Conservation (phyloP, 2,888 invertebrate species). For the Meteorus cinctellus region DNA sequence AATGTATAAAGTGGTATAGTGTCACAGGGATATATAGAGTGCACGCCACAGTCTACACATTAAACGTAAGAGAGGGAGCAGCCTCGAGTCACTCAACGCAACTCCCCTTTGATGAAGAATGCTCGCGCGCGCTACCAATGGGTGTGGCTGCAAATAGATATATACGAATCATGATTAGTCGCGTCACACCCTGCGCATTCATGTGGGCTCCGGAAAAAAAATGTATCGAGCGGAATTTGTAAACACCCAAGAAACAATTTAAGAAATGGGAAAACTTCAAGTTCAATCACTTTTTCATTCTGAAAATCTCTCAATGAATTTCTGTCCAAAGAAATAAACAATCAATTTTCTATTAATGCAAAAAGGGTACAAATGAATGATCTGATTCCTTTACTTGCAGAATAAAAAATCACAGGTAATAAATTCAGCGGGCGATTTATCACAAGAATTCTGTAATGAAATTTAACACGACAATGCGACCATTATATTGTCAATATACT, state of each 20-base stretch:
- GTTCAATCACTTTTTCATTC: too few species aligned
- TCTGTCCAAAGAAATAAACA: too few species aligned
- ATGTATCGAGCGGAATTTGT: not conserved
- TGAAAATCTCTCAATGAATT: too few species aligned
- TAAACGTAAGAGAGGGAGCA: not conserved
- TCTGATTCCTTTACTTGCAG: too few species aligned
- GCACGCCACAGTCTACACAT: not conserved
- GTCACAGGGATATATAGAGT: not conserved
- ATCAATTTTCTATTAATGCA: too few species aligned
- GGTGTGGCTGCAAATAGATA: constrained; percentile 6
- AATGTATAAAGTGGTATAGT: not conserved
- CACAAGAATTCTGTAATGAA: too few species aligned
- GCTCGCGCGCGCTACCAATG: not conserved
- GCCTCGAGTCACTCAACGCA: not conserved
- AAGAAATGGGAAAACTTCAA: not conserved
- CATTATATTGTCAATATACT: too few species aligned
- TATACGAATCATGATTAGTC: constrained; percentile 17
- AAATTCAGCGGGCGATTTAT: too few species aligned
- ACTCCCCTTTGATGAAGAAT: not conserved
- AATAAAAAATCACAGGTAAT: too few species aligned
- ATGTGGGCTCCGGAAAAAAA: not conserved
- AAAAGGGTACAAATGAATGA: too few species aligned
- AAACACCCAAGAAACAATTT: too few species aligned
- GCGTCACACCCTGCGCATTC: constrained; percentile 9
- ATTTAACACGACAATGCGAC: too few species aligned